Percentiles rank a stretch among this genome's conserved stretches.
Evolutionary conservation across 2,888 invertebrate genomes (phyloP).

Genomic region (Cerastoderma edule): DNA sequence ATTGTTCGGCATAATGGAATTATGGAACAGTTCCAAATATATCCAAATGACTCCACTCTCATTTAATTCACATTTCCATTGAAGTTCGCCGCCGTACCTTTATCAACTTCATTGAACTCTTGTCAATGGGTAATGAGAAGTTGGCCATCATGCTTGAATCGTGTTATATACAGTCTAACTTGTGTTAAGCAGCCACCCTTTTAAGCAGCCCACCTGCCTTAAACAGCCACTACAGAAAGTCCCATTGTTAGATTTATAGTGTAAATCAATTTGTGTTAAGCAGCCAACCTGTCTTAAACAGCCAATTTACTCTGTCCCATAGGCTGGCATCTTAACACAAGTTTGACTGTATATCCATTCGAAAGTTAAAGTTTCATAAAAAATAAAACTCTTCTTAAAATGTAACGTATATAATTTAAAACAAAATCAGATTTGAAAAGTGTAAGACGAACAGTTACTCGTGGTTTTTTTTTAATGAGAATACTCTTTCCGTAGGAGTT

Average conservation of each 20-base stretch:
- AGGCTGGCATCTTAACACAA: too few relatives aligned
- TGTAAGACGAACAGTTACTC: too few relatives aligned
- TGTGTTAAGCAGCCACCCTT: not conserved
- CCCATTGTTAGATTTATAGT: not conserved
- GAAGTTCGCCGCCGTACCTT: slow-evolving; percentile 13
- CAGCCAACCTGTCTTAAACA: too few relatives aligned
- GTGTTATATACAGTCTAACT: not conserved
- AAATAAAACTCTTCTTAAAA: too few relatives aligned
- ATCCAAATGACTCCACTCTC: slow-evolving; percentile 20
- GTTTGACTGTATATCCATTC: too few relatives aligned
- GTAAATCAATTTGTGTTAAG: not conserved
- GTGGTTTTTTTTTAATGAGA: too few relatives aligned
- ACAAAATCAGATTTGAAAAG: too few relatives aligned
- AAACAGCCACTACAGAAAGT: not conserved
- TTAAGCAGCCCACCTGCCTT: not conserved
- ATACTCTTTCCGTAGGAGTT: too few relatives aligned
- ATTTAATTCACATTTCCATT: slow-evolving; percentile 11
- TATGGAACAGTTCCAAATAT: slow-evolving; percentile 20
- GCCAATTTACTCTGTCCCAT: too few relatives aligned
- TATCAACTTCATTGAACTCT: slow-evolving; percentile 20
- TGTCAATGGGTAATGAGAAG: not conserved
- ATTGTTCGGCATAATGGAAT: slow-evolving; percentile 21
- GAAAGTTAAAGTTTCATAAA: too few relatives aligned
- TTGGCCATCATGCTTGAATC: not conserved
- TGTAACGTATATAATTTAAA: too few relatives aligned